Percentiles rank a stretch among this genome's conserved stretches.
Evolutionary conservation across 2,113 vertebrate genomes (phyloP).

Genomic region (Cyprinodon brontotheroides): DNA sequence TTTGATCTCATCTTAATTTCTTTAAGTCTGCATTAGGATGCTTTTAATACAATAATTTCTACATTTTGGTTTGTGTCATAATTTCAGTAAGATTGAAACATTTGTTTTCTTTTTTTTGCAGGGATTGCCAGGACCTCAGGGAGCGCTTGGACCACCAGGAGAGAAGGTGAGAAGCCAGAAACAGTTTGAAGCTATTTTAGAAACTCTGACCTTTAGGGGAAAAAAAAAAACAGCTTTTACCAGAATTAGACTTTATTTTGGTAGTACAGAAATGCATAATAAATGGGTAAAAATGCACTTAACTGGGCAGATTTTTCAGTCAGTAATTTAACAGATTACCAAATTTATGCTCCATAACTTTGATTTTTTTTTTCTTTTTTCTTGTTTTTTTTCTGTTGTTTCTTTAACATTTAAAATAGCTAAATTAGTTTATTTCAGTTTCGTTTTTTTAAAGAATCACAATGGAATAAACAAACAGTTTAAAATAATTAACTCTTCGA

Average conservation of each 20-base stretch:
- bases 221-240: neutral
- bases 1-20: neutral
- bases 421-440: too few relatives aligned
- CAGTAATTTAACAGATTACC: too few relatives aligned
- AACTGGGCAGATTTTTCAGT: too few relatives aligned
- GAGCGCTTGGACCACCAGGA: slow-evolving; percentile 93
- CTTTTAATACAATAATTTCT: neutral
- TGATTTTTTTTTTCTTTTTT: too few relatives aligned
- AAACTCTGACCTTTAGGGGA: neutral
- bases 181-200: neutral
- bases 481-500: too few relatives aligned
- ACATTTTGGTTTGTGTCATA: neutral
- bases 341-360: too few relatives aligned
- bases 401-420: too few relatives aligned
- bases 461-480: too few relatives aligned
- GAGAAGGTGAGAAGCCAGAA: slow-evolving; percentile 85
- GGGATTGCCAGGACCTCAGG: slow-evolving; percentile 97
- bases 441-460: too few relatives aligned
- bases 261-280: neutral
- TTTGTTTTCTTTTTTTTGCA: slow-evolving; percentile 55
- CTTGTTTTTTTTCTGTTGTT: too few relatives aligned
- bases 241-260: neutral
- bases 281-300: too few relatives aligned
- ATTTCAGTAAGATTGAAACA: accelerated
- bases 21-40: neutral